Percentiles rank a stretch among this genome's conserved stretches.
Conservation (phyloP, 2,797 vertebrate genomes). For the Characodon lateralis region DNA sequence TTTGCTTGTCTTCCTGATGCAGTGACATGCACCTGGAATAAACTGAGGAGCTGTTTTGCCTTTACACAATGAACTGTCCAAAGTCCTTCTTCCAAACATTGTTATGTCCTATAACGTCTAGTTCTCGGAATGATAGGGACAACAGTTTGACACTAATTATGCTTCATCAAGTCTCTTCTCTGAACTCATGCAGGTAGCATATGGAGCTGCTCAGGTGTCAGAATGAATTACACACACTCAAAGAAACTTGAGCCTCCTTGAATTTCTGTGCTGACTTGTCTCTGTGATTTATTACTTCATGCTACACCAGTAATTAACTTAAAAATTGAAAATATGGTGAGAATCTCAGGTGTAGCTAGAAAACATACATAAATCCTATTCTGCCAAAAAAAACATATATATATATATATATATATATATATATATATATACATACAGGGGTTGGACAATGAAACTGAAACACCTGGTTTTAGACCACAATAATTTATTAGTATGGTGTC, state of each 20-base stretch:
- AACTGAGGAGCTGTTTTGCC: conserved; percentile 4
- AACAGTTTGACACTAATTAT: conserved; percentile 26
- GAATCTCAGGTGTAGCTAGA: conserved; percentile 18
- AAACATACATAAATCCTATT: conserved; percentile 19
- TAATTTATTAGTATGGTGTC: too few species aligned
- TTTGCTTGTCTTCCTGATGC: conserved; percentile 8
- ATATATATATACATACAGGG: too few species aligned
- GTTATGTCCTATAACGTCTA: conserved; percentile 21
- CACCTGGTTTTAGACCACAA: too few species aligned
- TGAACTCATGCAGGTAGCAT: conserved; percentile 42
- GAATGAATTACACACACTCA: conserved; percentile 45
- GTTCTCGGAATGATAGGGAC: conserved; percentile 11
- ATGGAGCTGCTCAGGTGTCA: conserved; percentile 44
- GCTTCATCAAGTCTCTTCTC: conserved; percentile 35
- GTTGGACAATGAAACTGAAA: too few species aligned
- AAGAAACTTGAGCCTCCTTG: conserved; percentile 42
- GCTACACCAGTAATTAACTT: conserved; percentile 42
- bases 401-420: too few species aligned
- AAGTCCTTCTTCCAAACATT: conserved; percentile 7
- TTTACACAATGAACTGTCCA: conserved; percentile 11
- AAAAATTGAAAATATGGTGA: conserved; percentile 18
- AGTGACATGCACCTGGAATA: conserved; percentile 14
- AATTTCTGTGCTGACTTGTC: conserved; percentile 46
- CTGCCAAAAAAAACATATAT: too few species aligned
- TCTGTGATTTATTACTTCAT: conserved; percentile 36